Conservation (phyloP, 2,797 vertebrate genomes). For the Premnoplex brunnescens region DNA sequence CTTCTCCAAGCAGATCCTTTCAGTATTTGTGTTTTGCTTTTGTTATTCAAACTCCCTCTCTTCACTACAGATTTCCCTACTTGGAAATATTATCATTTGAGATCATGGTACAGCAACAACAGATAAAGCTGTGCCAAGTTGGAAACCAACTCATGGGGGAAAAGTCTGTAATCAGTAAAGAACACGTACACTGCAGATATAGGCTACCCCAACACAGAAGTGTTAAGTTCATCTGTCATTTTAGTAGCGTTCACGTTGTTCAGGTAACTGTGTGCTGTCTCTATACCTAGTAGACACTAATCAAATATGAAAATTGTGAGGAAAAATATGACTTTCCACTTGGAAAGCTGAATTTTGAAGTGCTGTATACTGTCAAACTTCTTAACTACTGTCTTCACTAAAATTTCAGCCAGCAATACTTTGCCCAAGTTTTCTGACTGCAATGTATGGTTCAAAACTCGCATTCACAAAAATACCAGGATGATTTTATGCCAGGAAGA, state of each 20-base stretch:
- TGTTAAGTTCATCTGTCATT: neutral
- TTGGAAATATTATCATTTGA: slow-evolving; percentile 36
- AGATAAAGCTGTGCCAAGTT: slow-evolving; percentile 22
- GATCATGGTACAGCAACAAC: neutral
- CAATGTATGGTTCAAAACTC: neutral
- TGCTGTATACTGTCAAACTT: neutral
- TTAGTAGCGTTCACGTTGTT: neutral
- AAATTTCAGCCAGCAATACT: neutral
- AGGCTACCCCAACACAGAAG: neutral
- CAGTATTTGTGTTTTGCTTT: slow-evolving; percentile 14
- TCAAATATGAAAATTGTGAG: neutral
- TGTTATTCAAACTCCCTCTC: slow-evolving; percentile 14
- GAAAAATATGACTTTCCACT: neutral
- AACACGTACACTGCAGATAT: fast-evolving
- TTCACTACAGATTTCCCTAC: slow-evolving; percentile 46
- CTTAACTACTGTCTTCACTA: neutral
- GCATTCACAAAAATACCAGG: neutral
- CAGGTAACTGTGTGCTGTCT: neutral
- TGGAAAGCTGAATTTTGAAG: neutral
- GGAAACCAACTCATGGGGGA: neutral
- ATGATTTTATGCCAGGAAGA: neutral
- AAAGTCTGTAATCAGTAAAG: neutral
- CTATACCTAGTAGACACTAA: neutral
- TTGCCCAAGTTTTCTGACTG: neutral
- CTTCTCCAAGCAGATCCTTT: slow-evolving; percentile 5